Base-by-base conservation (phyloP, 2,888 invertebrate genomes). In the Sinhomidia bicolor region DNA sequence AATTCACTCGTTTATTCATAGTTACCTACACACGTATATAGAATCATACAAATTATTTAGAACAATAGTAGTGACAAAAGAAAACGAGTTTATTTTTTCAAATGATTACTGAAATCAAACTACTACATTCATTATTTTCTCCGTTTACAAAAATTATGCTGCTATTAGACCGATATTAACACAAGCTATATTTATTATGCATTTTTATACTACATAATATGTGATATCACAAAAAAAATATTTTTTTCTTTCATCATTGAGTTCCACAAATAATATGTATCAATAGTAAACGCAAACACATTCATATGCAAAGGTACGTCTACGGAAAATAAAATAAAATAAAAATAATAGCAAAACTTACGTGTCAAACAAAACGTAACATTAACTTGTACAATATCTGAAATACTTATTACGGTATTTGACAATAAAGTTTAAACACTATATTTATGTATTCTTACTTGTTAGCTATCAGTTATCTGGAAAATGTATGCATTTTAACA, bases 341-440 rank as follows among this genome's bases (percentile, higher is more conserved):
- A 47, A 47, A 14, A 47, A 60, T 23, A 60, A 60, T 23, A 20
- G 2, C 12, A 23, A 60, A 60, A 60, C 12, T 47, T 20, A 5
- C 17, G 14, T 51, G 54, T 54, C 51, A 78, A 78, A 78, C 51
- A 51, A 78, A 51, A 29, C 54, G 51, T 78, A 78, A 78, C 29
- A 47, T 76, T 85, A 85, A 78, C 44, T 85, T 85, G 85, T 85
- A 85, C 85, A 78, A 78, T 51, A 26, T 29, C 29, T 54, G 17
- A 54, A 85, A 78, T 85, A 85, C 85, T 78, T 84, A 78, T 47
- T 62, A 65, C 76, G 84, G 84, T 29, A 78, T 71, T 71, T 71
- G 71, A 71, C 23, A 47, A 71, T 32, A 68, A 14, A 23, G 14
- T 23, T 23, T 60, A 60, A 26, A 32, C 7, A 9, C 26, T 9